phyloP scores from a whole-genome alignment of 2,113 vertebrate species.

The Ameiurus melas region DNA sequence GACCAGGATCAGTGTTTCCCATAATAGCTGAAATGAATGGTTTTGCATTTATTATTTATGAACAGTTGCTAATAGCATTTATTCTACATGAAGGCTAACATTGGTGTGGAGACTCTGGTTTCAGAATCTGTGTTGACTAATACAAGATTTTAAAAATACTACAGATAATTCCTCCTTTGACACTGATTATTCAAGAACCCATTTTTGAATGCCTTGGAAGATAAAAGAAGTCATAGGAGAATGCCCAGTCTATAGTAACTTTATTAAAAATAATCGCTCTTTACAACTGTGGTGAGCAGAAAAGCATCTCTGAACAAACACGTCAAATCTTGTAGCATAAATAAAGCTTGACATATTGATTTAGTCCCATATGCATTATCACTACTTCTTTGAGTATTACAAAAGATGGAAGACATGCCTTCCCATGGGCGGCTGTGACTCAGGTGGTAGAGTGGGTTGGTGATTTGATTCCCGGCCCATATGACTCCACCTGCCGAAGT shows the following conservation, averaged over 20 bases:
- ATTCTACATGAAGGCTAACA: background rate
- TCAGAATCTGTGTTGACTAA: background rate
- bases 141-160: background rate
- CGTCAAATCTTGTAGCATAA: background rate
- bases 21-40: background rate
- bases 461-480: no score
- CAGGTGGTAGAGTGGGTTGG: no score
- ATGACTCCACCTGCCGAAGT: no score
- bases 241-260: background rate
- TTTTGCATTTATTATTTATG: conserved; percentile 23
- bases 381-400: background rate
- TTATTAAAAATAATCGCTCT: background rate
- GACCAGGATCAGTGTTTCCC: background rate
- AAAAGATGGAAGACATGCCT: background rate
- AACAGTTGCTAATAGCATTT: conserved; percentile 12
- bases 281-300: background rate
- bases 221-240: background rate
- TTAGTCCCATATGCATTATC: background rate
- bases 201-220: background rate
- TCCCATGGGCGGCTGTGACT: no score
- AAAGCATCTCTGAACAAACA: background rate
- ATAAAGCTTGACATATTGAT: background rate
- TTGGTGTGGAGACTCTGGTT: background rate
- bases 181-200: background rate
- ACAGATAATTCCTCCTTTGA: background rate